phyloP scores from a whole-genome alignment of 2,888 invertebrate species.

The Laspeyria flexula region DNA sequence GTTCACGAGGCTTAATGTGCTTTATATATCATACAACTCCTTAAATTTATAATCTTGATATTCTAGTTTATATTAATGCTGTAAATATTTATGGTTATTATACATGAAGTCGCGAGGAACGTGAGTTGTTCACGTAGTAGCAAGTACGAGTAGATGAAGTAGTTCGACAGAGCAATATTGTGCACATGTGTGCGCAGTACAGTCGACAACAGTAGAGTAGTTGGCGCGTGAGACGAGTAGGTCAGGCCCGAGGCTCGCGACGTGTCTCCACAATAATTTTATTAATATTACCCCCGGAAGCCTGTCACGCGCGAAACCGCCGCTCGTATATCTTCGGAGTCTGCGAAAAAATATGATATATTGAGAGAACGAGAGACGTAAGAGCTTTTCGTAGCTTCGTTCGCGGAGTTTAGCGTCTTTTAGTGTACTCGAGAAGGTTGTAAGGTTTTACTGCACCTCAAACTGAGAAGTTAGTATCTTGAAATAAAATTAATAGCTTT shows the following conservation, averaged over 20 bases:
- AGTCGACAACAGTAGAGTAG: slow-evolving; percentile 35
- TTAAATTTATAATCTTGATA: not conserved
- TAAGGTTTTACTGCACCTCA: slow-evolving; percentile 47
- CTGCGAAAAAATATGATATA: slow-evolving; percentile 84
- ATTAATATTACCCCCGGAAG: slow-evolving; percentile 84
- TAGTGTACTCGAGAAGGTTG: slow-evolving; percentile 62
- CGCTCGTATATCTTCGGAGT: slow-evolving; percentile 78
- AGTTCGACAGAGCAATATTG: slow-evolving; percentile 18
- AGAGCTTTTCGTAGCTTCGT: slow-evolving; percentile 76
- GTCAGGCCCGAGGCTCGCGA: slow-evolving; percentile 63
- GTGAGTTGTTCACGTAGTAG: not conserved
- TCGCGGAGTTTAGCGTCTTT: slow-evolving; percentile 73
- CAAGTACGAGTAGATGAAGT: not conserved
- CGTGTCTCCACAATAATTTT: slow-evolving; percentile 85
- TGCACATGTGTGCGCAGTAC: slow-evolving; percentile 29
- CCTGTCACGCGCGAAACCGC: slow-evolving; percentile 82
- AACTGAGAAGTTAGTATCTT: slow-evolving; percentile 47
- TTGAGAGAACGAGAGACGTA: slow-evolving; percentile 80
- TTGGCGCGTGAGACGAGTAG: slow-evolving; percentile 54
- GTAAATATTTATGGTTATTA: not conserved
- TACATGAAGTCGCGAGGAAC: not conserved
- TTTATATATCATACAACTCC: not conserved
- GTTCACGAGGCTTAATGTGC: not conserved
- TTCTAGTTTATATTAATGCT: not conserved
- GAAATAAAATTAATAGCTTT: slow-evolving; percentile 46